Evolutionary conservation across 2,113 vertebrate genomes (phyloP).

Genomic region (Isichthys henryi): DNA sequence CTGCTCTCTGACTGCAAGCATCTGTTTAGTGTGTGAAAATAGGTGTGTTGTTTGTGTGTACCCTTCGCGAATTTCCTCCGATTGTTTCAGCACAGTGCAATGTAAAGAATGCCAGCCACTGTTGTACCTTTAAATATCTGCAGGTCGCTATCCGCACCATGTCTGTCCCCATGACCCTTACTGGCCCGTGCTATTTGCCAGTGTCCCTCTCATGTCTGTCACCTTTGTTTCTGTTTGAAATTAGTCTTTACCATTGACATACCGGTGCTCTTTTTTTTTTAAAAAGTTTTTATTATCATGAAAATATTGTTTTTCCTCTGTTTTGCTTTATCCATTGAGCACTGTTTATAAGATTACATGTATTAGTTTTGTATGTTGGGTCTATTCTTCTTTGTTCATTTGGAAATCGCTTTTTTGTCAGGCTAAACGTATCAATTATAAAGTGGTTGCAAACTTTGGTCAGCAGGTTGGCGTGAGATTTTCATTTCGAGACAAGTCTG

Average conservation of each 20-base stretch:
- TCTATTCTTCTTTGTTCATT: not conserved
- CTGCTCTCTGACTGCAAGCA: not conserved
- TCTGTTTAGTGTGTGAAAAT: not conserved
- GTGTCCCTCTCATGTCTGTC: not conserved
- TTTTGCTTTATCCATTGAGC: not conserved
- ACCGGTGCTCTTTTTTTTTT: not conserved
- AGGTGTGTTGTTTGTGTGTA: not conserved
- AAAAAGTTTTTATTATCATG: not conserved
- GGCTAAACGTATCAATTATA: not conserved
- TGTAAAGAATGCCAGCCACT: constrained; percentile 24
- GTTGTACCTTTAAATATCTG: constrained; percentile 21
- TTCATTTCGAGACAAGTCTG: not conserved
- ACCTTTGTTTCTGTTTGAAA: not conserved
- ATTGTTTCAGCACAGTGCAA: constrained; percentile 23
- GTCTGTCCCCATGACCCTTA: not conserved
- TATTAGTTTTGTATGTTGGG: not conserved
- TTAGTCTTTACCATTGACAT: not conserved
- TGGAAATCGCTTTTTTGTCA: not conserved
- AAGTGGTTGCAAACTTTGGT: not conserved
- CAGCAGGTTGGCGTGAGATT: not conserved
- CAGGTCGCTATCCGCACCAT: not conserved
- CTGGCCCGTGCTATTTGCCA: not conserved
- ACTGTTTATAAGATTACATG: not conserved
- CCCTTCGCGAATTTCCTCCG: not conserved
- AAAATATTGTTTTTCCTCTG: not conserved